Base-by-base conservation (phyloP, 2,113 vertebrate genomes). In the Poeciliopsis occidentalis region DNA sequence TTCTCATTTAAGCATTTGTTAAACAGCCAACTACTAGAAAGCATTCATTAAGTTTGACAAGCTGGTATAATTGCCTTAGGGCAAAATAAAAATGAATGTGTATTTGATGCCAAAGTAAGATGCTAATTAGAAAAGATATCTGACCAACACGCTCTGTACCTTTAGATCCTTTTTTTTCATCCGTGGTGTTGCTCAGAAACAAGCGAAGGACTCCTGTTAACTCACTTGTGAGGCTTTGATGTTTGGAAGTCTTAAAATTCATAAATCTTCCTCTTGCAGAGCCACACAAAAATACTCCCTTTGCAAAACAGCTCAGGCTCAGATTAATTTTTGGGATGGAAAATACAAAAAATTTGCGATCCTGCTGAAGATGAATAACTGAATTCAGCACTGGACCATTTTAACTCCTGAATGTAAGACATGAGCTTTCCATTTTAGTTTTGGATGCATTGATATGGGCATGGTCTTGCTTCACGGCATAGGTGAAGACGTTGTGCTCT, bases 401-500 rank as follows among this genome's bases (percentile, higher is more conserved):
- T 22, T 24, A 54, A 22, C 2, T 24, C 2, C 22, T n/a, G 22
- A 54, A 54, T 8, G 24, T 54, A 17, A 54, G 22, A 10, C 24
- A 54, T 24, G 24, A 10, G 4, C 22, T 8, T 24, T 54, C 51
- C 22, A 24, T 22, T 54, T 7, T 54, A 47, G 44, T 17, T 54
- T 54, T 22, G 51, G 22, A 54, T 54, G 51, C 24, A 24, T 24
- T 1, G 4, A 24, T 54, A 54, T 17, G 44, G 44, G 1, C 8
- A 54, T 54, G 24, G 19, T 54, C 51, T 7, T 31, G 30, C 30
- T 31, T 31, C 30, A 99, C 95, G 99, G 98, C 30, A 97, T 99
- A 41, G 98, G 98, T 26, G 98, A 99, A 82, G 98, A 99, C 90
- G 98, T 98, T 87, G 98, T 99, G 94, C 95, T 99, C 6, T 99